phyloP scores from a whole-genome alignment of 1,140 invertebrate genomes.

The Zaprionus kolodkinae region DNA sequence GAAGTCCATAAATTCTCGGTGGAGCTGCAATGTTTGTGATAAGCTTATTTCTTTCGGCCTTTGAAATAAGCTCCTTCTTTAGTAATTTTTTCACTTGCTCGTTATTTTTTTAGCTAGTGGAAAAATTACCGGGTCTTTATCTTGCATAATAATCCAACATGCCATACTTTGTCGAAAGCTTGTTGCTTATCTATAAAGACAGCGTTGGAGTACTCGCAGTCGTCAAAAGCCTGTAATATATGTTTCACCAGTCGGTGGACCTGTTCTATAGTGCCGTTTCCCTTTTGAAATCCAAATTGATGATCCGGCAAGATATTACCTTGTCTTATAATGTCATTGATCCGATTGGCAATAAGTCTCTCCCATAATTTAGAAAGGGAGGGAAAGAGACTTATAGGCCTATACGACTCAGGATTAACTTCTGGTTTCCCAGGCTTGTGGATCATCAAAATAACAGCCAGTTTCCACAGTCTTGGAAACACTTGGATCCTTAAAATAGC shows the following conservation, averaged over 20 bases:
- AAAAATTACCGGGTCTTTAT: too few relatives aligned
- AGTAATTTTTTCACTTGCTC: too few relatives aligned
- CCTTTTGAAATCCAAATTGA: constrained; percentile 15
- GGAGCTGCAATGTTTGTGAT: too few relatives aligned
- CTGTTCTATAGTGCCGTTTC: constrained; percentile 17
- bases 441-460: too few relatives aligned
- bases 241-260: constrained; percentile 21
- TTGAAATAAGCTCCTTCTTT: too few relatives aligned
- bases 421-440: too few relatives aligned
- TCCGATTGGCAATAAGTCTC: constrained; percentile 9
- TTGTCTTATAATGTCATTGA: background rate
- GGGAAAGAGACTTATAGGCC: background rate
- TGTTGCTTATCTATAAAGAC: constrained; percentile 15
- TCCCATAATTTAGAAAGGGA: constrained; percentile 21
- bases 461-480: too few relatives aligned
- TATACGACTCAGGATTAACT: too few relatives aligned
- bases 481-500: background rate
- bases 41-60: too few relatives aligned
- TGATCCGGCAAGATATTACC: constrained; percentile 2
- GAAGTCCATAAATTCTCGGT: too few relatives aligned
- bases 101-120: too few relatives aligned
- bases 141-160: background rate
- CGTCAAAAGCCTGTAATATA: constrained; percentile 7
- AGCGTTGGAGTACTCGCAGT: constrained; percentile 1
- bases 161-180: constrained; percentile 14